Evolutionary conservation across 1,140 invertebrate species (phyloP), one percentile per base, ranked within the genome.

Genomic region (Ptiloglossa arizonensis): DNA sequence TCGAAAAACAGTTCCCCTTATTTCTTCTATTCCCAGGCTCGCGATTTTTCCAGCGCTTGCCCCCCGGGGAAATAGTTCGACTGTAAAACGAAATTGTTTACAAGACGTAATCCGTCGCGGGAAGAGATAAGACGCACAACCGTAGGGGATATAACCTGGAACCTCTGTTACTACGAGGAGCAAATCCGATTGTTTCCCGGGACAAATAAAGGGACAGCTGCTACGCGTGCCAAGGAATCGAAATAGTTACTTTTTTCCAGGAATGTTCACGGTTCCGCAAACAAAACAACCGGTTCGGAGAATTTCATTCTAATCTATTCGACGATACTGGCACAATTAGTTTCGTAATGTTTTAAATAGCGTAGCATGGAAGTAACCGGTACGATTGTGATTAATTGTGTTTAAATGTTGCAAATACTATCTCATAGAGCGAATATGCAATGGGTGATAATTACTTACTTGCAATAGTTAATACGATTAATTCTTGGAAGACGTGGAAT

Each of bases 51-150:
- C 5, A 5, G 5, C 2, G 4, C 4, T 13, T 13, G 15, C 41
- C 73, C 22, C n/a, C 52, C 11, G 3, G 22, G 64, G 32, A 69
- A 75, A 75, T 46, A 27, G 35, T 5, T 24, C 3, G 0, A 2
- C 29, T 15, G 54, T 29, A 24, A 59, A 48, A 59, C 73, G 64
- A 69, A 75, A 75, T 69, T 75, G 64, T 75, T 75, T 69, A 48
- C 54, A 24, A 38, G 29, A 15, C 24, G 73, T 22, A 24, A 75
- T 48, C 52, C 52, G 27, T 68, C 52, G 38, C 27, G 24, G 24
- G 5, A 17, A 29, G n/a, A 3, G 41, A 56, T 59, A 48, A 68
- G 29, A 32, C 17, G 11, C 17, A 17, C 3, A 44, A 38, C 38
- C 29, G 32, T 19, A 0, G 5, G 32, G 57, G 35, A 54, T 22